Conservation (phyloP, 2,888 invertebrate species). For the Temnothorax rugatulus region DNA sequence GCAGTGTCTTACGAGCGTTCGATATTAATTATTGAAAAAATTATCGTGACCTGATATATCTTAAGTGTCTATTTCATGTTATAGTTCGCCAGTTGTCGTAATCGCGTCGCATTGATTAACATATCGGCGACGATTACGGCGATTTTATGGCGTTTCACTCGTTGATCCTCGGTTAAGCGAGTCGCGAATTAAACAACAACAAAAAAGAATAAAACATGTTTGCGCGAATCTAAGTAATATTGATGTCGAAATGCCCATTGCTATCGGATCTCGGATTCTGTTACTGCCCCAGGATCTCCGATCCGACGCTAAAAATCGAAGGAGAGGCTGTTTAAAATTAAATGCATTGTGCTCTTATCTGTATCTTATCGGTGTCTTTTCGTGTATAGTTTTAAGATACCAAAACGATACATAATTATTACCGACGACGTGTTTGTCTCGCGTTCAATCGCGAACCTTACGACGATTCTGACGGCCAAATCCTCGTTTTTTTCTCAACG, state of each 20-base stretch:
- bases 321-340: conserved; percentile 19
- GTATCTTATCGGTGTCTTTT: conserved; percentile 57
- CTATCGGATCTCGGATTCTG: conserved; percentile 72
- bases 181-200: conserved; percentile 17
- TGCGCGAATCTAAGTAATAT: conserved; percentile 30
- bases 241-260: not conserved
- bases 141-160: conserved; percentile 17
- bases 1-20: conserved; percentile 52
- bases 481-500: conserved; percentile 13
- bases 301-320: conserved; percentile 53
- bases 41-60: conserved; percentile 57
- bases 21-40: conserved; percentile 38
- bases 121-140: conserved; percentile 13
- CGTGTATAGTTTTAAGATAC: conserved; percentile 50
- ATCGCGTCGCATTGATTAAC: conserved; percentile 13
- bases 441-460: conserved; percentile 14
- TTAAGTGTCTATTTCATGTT: conserved; percentile 61
- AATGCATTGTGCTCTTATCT: conserved; percentile 29
- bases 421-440: conserved; percentile 19
- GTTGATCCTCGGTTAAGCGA: conserved; percentile 24
- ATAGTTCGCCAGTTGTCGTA: conserved; percentile 23
- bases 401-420: conserved; percentile 22
- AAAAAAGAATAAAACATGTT: conserved; percentile 14
- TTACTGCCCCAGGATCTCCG: conserved; percentile 81
- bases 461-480: conserved; percentile 27